Base-by-base conservation (phyloP, 2,888 invertebrate species). In the Drosophila limbata region DNA sequence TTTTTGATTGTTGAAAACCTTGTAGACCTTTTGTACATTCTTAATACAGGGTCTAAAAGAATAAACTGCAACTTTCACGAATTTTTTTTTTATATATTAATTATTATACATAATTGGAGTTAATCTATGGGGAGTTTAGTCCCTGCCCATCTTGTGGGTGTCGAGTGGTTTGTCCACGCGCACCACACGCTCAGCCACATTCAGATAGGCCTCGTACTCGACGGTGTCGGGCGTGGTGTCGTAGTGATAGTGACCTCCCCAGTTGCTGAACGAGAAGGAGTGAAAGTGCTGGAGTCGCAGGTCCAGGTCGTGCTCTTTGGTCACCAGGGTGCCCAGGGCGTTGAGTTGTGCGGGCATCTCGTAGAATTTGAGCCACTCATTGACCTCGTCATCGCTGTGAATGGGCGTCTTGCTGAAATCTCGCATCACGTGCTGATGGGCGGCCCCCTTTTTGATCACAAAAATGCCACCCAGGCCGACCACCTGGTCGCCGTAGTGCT, bases 251-350 rank as follows among this genome's bases (percentile, higher is more conserved):
- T 99, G 99, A 0, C 99, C 99, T 78, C 97, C 98, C 93, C 96
- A 95, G 65, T 96, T 96, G 91, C 95, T 95, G 89, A 94, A 93
- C 79, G 96, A 96, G 92, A 96, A 97, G 91, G 97, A 97, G 93
- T 99, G 99, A 92, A 99, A 99, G 93, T 99, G 99, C 93, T 99
- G 98, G 74, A 98, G 95, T 83, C 99, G 95, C 74, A 99, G 94
- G 93, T 98, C 98, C 91, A 98, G 93, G 25, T 95, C 97, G 84
- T 96, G 94, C 92, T 98, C 98, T 50, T 95, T 94, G 35, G 97
- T 97, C 66, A 97, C 95, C 69, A 98, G 94, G 6, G 98, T 97
- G 72, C 98, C 97, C 51, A 98, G 94, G 85, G 97, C 96, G 57
- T 97, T 94, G 72, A 99, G 93, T 53, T 98, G 98, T 37, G 98